Conservation (phyloP, 2,888 invertebrate genomes). For the Anthrax anthrax region DNA sequence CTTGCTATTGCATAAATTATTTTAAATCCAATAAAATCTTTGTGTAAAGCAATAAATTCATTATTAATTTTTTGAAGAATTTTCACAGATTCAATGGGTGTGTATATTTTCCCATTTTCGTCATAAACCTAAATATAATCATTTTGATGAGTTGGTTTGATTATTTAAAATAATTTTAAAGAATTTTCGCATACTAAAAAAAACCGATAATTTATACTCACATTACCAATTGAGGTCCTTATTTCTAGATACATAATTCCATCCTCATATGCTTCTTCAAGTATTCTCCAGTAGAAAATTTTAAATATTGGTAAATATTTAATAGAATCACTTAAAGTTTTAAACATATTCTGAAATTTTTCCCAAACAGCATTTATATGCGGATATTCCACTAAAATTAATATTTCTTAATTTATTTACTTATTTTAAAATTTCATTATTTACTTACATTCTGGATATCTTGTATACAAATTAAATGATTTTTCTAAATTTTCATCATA, state of each 20-base stretch:
- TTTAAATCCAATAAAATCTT: constrained; percentile 44
- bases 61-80: constrained; percentile 29
- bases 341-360: constrained; percentile 38
- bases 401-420: constrained; percentile 16
- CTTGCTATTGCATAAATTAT: constrained; percentile 36
- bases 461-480: constrained; percentile 43
- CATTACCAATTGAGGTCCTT: constrained; percentile 26
- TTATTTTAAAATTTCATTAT: background rate
- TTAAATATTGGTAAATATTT: constrained; percentile 41
- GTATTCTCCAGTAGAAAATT: constrained; percentile 39
- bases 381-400: constrained; percentile 23
- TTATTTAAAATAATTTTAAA: no score
- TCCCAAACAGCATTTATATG: constrained; percentile 35
- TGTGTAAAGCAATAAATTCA: constrained; percentile 38
- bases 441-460: constrained; percentile 34
- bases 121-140: constrained; percentile 39
- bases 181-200: no score
- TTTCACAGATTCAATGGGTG: constrained; percentile 34
- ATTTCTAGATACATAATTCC: constrained; percentile 49
- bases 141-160: no score
- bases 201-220: constrained; percentile 12
- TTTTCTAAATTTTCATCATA: constrained; percentile 42
- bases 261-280: constrained; percentile 44
- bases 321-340: constrained; percentile 34
- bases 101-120: constrained; percentile 36